A percentile compares a stretch with the other conserved stretches of the same genome.
These are phyloP conservation scores for Marmota flaviventris DNA, from an alignment of 2,113 vertebrate genomes.

Conservation along the genomic window DNA sequence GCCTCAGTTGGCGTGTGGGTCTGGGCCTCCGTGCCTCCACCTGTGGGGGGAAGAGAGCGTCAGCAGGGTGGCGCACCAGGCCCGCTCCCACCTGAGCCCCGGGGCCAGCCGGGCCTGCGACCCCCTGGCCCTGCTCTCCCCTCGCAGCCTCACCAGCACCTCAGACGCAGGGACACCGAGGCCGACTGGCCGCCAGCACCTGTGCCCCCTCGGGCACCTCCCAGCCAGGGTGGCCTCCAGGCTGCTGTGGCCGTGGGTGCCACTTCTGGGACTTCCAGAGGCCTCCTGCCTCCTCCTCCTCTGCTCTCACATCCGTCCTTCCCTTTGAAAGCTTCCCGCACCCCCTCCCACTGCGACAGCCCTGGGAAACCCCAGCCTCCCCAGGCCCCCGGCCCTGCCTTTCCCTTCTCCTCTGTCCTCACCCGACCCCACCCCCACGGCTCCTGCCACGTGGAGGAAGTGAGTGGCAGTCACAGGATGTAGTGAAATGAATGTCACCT, in stretches of 20 bases:
- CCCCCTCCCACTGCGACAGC: slow-evolving; percentile 58
- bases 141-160: not conserved
- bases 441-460: slow-evolving; percentile 78
- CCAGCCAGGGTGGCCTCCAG: not conserved
- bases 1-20: slow-evolving; percentile 42
- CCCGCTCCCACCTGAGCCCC: not conserved
- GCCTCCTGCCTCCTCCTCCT: slow-evolving; percentile 54
- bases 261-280: slow-evolving; percentile 60
- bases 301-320: no score
- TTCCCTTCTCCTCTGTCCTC: slow-evolving; percentile 75
- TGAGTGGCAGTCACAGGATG: slow-evolving; percentile 79
- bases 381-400: slow-evolving; percentile 60
- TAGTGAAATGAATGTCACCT: slow-evolving; percentile 80
- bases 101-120: not conserved
- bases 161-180: not conserved
- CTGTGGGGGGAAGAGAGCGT: slow-evolving; percentile 67
- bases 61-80: slow-evolving; percentile 35
- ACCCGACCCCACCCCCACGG: slow-evolving; percentile 54
- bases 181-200: not conserved
- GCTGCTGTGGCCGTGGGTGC: not conserved
- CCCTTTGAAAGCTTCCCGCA: no score
- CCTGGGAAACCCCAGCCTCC: slow-evolving; percentile 79
- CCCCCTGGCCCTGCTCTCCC: not conserved
- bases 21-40: slow-evolving; percentile 70
- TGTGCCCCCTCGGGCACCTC: not conserved